These are phyloP conservation scores for Busseola fusca DNA, from an alignment of 2,888 invertebrate species.

Conservation along the genomic window DNA sequence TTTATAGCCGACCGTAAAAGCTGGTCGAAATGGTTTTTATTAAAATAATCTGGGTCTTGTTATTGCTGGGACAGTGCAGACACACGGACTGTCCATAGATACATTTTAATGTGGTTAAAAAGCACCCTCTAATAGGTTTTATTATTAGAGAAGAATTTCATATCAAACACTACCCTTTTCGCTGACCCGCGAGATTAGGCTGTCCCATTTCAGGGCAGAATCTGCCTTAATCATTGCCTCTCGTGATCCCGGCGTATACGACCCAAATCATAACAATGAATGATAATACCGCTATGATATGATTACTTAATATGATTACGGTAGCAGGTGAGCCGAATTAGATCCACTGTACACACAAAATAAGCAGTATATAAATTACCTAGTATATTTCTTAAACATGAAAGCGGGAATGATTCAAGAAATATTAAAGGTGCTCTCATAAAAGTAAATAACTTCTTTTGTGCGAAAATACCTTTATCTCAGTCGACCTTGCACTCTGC, in stretches of 20 bases:
- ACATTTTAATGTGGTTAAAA: slow-evolving; percentile 13
- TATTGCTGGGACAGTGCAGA: slow-evolving; percentile 18
- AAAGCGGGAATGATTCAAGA: slow-evolving; percentile 52
- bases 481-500: slow-evolving; percentile 57
- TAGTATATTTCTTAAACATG: slow-evolving; percentile 25
- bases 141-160: slow-evolving; percentile 17
- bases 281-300: slow-evolving; percentile 30
- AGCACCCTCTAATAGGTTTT: slow-evolving; percentile 3
- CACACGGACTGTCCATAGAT: background rate
- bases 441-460: slow-evolving; percentile 69
- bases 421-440: slow-evolving; percentile 62
- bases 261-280: slow-evolving; percentile 42
- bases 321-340: slow-evolving; percentile 40
- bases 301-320: slow-evolving; percentile 28
- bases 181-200: slow-evolving; percentile 23
- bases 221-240: slow-evolving; percentile 25
- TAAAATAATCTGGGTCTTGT: slow-evolving; percentile 57
- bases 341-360: slow-evolving; percentile 19
- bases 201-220: slow-evolving; percentile 10
- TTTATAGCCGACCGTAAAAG: slow-evolving; percentile 60
- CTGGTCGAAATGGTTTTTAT: slow-evolving; percentile 56
- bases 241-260: slow-evolving; percentile 33
- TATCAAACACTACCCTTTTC: slow-evolving; percentile 8
- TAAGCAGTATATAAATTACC: slow-evolving; percentile 29
- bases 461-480: slow-evolving; percentile 58